Conservation (phyloP, 2,113 vertebrate species). For the Colinus virginianus region DNA sequence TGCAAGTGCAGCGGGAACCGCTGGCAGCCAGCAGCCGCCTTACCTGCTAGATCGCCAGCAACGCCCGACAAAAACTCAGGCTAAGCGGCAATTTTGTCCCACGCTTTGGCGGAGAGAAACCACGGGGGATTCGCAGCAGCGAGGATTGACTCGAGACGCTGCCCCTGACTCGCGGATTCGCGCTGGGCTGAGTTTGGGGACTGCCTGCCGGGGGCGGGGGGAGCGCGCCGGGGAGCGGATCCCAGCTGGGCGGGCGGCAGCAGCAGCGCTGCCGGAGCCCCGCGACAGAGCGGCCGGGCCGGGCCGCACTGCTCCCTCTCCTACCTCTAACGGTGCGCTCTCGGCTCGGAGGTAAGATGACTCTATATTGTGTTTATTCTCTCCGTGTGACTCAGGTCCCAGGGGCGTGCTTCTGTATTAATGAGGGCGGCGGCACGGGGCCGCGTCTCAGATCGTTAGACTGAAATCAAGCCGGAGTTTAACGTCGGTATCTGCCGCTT, state of each 20-base stretch:
- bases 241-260: constrained; percentile 63
- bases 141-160: constrained; percentile 67
- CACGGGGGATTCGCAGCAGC: constrained; percentile 25
- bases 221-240: constrained; percentile 44
- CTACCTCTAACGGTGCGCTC: constrained; percentile 50
- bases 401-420: background rate
- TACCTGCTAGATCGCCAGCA: constrained; percentile 75
- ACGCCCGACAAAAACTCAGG: constrained; percentile 62
- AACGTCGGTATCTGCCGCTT: background rate
- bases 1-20: constrained; percentile 55
- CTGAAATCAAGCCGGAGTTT: background rate
- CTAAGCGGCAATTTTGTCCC: constrained; percentile 68
- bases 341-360: constrained; percentile 73
- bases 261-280: constrained; percentile 57
- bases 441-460: background rate
- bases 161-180: constrained; percentile 69
- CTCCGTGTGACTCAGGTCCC: background rate
- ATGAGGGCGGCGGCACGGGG: constrained; percentile 10
- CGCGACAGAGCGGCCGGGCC: constrained; percentile 43
- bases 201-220: constrained; percentile 65
- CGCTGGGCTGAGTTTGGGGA: constrained; percentile 70
- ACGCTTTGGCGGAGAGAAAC: constrained; percentile 60
- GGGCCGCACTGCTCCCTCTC: constrained; percentile 41
- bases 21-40: constrained; percentile 65
- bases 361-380: constrained; percentile 66